phyloP scores from a whole-genome alignment of 2,113 vertebrate species.

The Calonectris borealis region DNA sequence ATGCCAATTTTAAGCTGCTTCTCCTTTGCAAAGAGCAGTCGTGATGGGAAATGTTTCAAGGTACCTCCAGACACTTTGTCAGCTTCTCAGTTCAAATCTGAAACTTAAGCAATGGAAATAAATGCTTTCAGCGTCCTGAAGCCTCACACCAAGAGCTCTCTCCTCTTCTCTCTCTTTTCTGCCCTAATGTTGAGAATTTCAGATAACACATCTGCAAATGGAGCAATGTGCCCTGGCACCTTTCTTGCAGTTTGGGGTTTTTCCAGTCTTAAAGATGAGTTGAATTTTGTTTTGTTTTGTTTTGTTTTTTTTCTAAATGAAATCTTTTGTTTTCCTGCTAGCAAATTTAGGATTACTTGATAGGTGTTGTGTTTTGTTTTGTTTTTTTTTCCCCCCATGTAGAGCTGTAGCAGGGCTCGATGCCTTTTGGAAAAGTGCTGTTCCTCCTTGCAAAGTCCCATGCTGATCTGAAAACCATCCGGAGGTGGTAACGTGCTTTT shows the following conservation, averaged over 20 bases:
- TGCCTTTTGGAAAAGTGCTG: background rate
- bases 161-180: background rate
- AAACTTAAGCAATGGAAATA: background rate
- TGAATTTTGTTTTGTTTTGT: too few relatives aligned
- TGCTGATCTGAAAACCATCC: background rate
- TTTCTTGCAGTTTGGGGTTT: background rate
- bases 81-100: background rate
- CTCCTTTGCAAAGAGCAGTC: background rate
- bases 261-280: background rate
- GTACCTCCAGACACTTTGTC: background rate
- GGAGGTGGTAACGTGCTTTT: background rate
- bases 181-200: background rate
- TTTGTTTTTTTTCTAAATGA: background rate
- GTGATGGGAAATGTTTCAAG: background rate
- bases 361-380: background rate
- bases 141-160: accelerated
- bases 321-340: background rate
- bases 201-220: background rate
- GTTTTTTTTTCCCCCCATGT: background rate
- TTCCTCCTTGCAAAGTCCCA: background rate
- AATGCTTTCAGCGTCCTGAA: background rate
- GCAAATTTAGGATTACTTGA: background rate
- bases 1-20: background rate
- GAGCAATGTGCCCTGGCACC: background rate
- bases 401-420: background rate